A percentile compares a stretch with the other conserved stretches of the same genome.
These are phyloP conservation scores for Drosophila niveifrons DNA, from an alignment of 2,888 invertebrate genomes.

Conservation along the genomic window DNA sequence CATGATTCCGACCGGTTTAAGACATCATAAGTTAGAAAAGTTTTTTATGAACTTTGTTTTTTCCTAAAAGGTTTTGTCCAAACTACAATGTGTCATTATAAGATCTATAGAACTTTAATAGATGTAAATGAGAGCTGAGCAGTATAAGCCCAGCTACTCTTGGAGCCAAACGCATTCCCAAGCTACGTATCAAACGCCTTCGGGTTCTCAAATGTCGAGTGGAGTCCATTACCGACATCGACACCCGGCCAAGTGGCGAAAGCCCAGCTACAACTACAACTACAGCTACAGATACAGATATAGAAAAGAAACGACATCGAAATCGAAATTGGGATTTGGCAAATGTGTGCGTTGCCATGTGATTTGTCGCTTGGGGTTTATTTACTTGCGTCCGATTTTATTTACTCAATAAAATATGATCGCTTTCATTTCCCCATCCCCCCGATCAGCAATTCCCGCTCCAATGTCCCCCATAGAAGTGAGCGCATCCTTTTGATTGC, in stretches of 20 bases:
- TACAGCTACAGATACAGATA: constrained; percentile 4
- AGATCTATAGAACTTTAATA: not conserved
- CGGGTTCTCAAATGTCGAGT: constrained; percentile 29
- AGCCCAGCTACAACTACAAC: constrained; percentile 30
- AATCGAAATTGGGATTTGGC: constrained; percentile 20
- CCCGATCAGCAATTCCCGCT: not conserved
- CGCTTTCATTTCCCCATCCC: not conserved
- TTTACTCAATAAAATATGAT: constrained; percentile 66
- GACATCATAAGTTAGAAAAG: too few species aligned
- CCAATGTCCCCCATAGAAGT: not conserved
- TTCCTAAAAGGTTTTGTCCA: too few species aligned
- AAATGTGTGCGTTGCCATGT: constrained; percentile 40
- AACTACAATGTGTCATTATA: not conserved
- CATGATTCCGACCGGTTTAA: too few species aligned
- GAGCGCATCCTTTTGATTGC: constrained; percentile 72
- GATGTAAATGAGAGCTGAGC: not conserved
- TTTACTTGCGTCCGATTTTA: constrained; percentile 69
- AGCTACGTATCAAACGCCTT: constrained; percentile 18
- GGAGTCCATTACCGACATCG: constrained; percentile 49
- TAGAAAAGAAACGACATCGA: not conserved
- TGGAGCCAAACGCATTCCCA: constrained; percentile 42
- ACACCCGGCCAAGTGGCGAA: constrained; percentile 41
- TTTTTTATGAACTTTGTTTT: too few species aligned
- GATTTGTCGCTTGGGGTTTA: constrained; percentile 52
- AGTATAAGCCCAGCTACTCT: not conserved